Conservation (phyloP, 2,888 invertebrate genomes). For the Meta bourneti region DNA sequence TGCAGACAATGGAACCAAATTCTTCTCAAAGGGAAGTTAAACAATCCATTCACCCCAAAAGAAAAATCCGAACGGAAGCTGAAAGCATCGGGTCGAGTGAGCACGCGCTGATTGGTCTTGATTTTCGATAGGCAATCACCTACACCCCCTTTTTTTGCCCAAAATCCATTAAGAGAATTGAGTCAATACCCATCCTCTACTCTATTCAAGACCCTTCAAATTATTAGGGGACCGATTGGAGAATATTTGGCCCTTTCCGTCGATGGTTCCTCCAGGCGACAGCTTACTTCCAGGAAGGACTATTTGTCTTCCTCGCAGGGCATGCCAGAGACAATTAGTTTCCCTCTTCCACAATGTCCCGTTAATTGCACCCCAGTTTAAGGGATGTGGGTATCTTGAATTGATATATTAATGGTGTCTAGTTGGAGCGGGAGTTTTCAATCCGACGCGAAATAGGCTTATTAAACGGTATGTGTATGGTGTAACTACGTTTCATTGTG, state of each 20-base stretch:
- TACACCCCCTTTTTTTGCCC: neutral
- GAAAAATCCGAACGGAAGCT: neutral
- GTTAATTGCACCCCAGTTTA: conserved; percentile 13
- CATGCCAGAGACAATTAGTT: conserved; percentile 17
- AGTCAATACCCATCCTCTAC: neutral
- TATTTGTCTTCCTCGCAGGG: conserved; percentile 15
- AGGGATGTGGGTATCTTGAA: neutral
- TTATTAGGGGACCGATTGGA: neutral
- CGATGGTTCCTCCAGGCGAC: neutral
- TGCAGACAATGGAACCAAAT: neutral
- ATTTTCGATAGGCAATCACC: neutral
- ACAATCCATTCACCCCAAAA: neutral
- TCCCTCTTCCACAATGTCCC: neutral
- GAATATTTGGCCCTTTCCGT: neutral
- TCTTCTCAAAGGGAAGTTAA: neutral
- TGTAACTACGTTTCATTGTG: too few species aligned
- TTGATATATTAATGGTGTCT: neutral
- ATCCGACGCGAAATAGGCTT: neutral
- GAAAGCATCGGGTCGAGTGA: too few species aligned
- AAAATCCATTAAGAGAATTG: neutral
- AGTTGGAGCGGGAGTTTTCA: neutral
- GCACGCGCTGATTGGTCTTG: neutral
- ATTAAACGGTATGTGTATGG: neutral
- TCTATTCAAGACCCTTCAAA: neutral
- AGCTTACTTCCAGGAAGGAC: neutral